These are phyloP conservation scores for Linurgus olivaceus DNA, from an alignment of 2,797 vertebrate species.

Conservation along the genomic window DNA sequence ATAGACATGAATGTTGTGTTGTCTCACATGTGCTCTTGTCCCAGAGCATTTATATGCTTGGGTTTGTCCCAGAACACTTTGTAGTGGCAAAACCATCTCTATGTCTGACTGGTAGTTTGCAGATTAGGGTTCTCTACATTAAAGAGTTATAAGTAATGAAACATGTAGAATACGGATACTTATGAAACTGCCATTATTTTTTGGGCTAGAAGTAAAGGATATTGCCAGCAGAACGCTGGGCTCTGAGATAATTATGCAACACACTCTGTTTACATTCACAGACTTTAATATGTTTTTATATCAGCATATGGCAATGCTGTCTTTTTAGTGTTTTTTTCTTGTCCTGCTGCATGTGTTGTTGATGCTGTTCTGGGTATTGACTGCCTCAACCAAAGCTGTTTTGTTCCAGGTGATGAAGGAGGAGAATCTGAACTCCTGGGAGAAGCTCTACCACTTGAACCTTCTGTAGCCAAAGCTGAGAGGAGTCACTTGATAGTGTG, in stretches of 20 bases:
- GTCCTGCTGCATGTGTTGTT: background rate
- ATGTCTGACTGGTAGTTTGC: background rate
- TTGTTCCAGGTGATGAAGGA: constrained; percentile 87
- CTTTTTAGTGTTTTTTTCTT: background rate
- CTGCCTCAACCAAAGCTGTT: background rate
- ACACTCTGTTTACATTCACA: background rate
- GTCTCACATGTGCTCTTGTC: background rate
- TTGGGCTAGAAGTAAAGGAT: background rate
- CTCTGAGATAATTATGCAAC: background rate
- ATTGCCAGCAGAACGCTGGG: background rate
- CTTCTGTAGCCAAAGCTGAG: constrained; percentile 90
- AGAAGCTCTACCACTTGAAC: constrained; percentile 86
- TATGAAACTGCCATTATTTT: background rate
- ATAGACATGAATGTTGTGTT: background rate
- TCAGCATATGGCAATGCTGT: background rate
- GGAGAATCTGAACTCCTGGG: constrained; percentile 85
- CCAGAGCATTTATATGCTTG: background rate
- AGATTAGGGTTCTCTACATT: background rate
- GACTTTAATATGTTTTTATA: background rate
- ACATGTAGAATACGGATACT: background rate
- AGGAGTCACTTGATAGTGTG: constrained; percentile 98
- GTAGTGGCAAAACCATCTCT: background rate
- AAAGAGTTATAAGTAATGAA: background rate
- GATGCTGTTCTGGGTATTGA: background rate
- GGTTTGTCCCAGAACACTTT: background rate